phyloP scores from a whole-genome alignment of 2,797 vertebrate genomes.

The Ptychadena robeensis region DNA sequence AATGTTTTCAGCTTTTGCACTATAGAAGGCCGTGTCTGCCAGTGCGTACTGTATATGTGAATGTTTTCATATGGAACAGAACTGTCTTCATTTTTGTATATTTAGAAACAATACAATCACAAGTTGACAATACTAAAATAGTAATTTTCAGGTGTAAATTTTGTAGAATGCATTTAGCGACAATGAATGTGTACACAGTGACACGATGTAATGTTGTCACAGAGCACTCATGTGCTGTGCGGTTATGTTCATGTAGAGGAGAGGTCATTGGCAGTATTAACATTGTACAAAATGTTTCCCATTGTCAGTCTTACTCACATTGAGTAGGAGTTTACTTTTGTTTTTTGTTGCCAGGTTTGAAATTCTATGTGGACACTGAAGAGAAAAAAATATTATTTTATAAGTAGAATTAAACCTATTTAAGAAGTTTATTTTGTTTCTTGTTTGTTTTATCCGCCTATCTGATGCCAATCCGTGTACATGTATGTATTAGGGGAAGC shows the following conservation, averaged over 20 bases:
- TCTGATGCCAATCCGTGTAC: neutral
- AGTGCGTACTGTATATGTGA: no score
- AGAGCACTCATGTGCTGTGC: neutral
- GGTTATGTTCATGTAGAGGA: slow-evolving; percentile 1
- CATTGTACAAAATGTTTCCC: slow-evolving; percentile 46
- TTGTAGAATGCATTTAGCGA: neutral
- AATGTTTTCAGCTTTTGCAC: no score
- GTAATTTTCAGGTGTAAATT: no score
- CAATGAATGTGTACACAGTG: neutral
- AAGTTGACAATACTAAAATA: no score
- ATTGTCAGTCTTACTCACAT: slow-evolving; percentile 61
- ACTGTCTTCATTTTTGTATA: no score
- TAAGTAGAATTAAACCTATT: neutral
- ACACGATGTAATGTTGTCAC: neutral
- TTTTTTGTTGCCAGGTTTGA: neutral
- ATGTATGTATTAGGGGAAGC: no score
- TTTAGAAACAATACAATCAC: no score
- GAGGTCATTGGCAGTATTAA: slow-evolving; percentile 61
- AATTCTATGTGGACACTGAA: slow-evolving; percentile 1
- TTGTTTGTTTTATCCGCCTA: neutral
- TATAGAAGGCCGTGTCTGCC: no score
- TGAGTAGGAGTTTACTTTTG: slow-evolving; percentile 44
- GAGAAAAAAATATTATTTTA: neutral
- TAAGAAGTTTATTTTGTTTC: neutral
- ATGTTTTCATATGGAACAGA: no score